Base-by-base conservation (phyloP, 2,113 vertebrate species). In the Antechinus stuartii region DNA sequence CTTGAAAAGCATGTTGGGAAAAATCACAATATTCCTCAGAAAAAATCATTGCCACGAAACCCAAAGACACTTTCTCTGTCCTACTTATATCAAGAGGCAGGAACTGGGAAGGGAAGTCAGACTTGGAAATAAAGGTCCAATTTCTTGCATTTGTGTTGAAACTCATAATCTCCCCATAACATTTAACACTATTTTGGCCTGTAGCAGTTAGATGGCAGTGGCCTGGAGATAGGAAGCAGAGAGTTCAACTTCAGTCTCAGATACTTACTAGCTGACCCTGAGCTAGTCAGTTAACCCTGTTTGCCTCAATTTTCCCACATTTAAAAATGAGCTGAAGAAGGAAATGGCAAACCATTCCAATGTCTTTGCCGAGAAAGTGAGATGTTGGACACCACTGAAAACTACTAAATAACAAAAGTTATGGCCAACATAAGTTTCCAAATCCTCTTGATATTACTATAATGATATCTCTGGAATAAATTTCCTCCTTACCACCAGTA, bases 1-100 rank as follows among this genome's bases (percentile, higher is more conserved):
- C 99, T 99, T 99, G 97, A 99, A 99, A 35, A 99, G 99, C 99
- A 99, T 99, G 98, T 99, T 99, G 91, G 99, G 99, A 98, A 99
- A 99, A 46, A 99, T 99, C 99, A 68, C 61, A 16, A 35, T 68
- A 97, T 93, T 99, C 99, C 98, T 99, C 99, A 96, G 99, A 99
- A 99, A 99, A 97, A 99, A 99, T 90, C 99, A 97, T 99, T 99
- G 56, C 99, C 99, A 93, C 99, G 98, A 95, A 99, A 98, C 92
- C 99, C 99, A 98, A 99, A 99, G 99, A 99, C 93, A 99, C 99
- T 97, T 99, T 99, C 95, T 99, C 99, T 30, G 99, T 99, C 97
- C 99, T 99, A 98, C 99, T 99, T 99, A 98, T 96, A 92, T 98
- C 95, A 47, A 96, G 97, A 95, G 96, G 89, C 93, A 95, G 91